Evolutionary conservation across 2,888 invertebrate species (phyloP).

Genomic region (Cephus sareptanus): DNA sequence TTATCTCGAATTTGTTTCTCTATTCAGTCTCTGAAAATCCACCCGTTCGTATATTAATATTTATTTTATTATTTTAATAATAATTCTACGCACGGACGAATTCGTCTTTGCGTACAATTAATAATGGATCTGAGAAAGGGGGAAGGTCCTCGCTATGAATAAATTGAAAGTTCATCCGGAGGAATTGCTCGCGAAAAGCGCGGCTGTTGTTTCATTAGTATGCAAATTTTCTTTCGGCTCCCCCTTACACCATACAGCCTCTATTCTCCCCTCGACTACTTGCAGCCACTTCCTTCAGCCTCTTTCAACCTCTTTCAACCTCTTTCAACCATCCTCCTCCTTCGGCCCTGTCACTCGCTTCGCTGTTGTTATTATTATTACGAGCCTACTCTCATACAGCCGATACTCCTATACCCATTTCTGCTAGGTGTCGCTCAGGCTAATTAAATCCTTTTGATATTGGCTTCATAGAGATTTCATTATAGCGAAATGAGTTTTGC

Average conservation of each 20-base stretch:
- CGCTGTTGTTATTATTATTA: neutral
- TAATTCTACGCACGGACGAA: too few relatives aligned
- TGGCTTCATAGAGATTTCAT: neutral
- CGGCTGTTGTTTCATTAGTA: conserved; percentile 42
- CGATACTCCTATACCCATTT: neutral
- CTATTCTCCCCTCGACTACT: neutral
- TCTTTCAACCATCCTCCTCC: neutral
- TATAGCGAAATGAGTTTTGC: neutral
- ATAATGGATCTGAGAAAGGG: conserved; percentile 34
- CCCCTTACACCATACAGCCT: neutral
- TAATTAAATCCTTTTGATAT: neutral
- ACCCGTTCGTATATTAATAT: too few relatives aligned
- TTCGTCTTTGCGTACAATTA: conserved; percentile 25
- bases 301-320: neutral
- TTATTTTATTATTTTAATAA: too few relatives aligned
- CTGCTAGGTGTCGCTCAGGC: neutral
- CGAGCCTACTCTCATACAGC: neutral
- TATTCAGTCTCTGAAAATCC: too few relatives aligned
- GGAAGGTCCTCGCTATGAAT: conserved; percentile 40
- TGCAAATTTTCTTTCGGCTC: conserved; percentile 36
- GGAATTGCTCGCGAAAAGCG: conserved; percentile 28
- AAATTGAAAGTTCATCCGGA: conserved; percentile 47
- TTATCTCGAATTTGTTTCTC: neutral
- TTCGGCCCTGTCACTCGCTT: conserved; percentile 7
- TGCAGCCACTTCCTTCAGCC: neutral